Evolutionary conservation across 2,888 invertebrate species (phyloP).

Genomic region (Drosophila atripex): DNA sequence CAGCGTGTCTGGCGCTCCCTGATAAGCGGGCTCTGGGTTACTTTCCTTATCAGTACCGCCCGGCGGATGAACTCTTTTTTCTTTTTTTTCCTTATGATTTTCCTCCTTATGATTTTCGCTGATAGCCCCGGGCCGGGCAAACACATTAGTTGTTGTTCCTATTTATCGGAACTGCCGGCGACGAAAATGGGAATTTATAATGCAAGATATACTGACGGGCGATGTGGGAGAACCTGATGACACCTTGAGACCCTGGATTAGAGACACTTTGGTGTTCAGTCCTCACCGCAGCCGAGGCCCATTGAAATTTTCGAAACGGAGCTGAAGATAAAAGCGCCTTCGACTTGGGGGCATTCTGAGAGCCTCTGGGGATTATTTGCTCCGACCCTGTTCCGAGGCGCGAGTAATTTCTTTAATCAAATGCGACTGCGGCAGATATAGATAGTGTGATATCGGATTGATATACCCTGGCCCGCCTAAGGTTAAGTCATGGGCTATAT

Average conservation of each 20-base stretch:
- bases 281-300: too few species aligned
- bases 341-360: neutral
- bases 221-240: constrained; percentile 4
- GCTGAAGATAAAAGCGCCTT: neutral
- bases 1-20: constrained; percentile 51
- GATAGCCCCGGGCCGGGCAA: constrained; percentile 2
- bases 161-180: neutral
- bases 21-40: constrained; percentile 51
- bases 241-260: constrained; percentile 14
- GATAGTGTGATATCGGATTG: constrained; percentile 35
- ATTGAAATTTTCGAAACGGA: constrained; percentile 3
- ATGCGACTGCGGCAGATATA: constrained; percentile 21
- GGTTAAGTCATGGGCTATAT: constrained; percentile 20
- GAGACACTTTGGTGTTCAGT: neutral
- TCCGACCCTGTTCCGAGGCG: neutral
- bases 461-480: constrained; percentile 27
- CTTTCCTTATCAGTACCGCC: constrained; percentile 31
- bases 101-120: constrained; percentile 3
- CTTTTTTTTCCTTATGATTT: neutral
- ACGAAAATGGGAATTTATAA: neutral
- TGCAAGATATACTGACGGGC: constrained; percentile 20
- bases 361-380: neutral
- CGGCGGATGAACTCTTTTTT: constrained; percentile 1
- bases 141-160: constrained; percentile 2
- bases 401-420: constrained; percentile 56